A percentile compares a stretch with the other conserved stretches of the same genome.
Evolutionary conservation across 2,888 invertebrate species (phyloP).

Genomic region (Synergus itoensis): DNA sequence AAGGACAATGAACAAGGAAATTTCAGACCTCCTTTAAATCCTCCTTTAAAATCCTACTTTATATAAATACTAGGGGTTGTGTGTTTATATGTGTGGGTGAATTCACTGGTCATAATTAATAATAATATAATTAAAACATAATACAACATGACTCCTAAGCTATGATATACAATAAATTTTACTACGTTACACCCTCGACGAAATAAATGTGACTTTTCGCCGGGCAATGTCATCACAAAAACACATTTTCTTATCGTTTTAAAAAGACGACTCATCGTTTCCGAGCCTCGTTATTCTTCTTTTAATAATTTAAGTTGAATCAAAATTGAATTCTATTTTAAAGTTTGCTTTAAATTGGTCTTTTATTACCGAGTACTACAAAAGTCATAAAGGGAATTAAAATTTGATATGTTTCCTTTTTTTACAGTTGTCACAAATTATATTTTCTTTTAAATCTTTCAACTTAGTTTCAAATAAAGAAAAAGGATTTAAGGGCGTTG

Average conservation of each 20-base stretch:
- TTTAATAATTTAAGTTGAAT: not conserved
- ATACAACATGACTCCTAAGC: constrained; percentile 59
- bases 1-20: constrained; percentile 30
- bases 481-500: too few relatives aligned
- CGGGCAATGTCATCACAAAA: constrained; percentile 10
- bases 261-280: constrained; percentile 13
- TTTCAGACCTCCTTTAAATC: constrained; percentile 31
- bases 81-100: constrained; percentile 39
- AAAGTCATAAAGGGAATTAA: not conserved
- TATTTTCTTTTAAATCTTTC: not conserved
- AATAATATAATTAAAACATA: constrained; percentile 53
- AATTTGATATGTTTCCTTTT: constrained; percentile 1
- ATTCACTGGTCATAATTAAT: constrained; percentile 55
- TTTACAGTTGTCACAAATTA: not conserved
- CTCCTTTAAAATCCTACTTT: constrained; percentile 37
- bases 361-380: not conserved
- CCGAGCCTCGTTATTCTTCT: not conserved
- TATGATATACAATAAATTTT: constrained; percentile 58
- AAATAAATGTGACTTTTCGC: constrained; percentile 4
- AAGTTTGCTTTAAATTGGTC: not conserved
- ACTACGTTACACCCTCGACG: constrained; percentile 30
- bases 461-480: too few relatives aligned
- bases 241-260: constrained; percentile 19
- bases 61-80: constrained; percentile 33
- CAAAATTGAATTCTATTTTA: not conserved